phyloP scores from a whole-genome alignment of 2,888 invertebrate species.

The Dryadula phaetusa region DNA sequence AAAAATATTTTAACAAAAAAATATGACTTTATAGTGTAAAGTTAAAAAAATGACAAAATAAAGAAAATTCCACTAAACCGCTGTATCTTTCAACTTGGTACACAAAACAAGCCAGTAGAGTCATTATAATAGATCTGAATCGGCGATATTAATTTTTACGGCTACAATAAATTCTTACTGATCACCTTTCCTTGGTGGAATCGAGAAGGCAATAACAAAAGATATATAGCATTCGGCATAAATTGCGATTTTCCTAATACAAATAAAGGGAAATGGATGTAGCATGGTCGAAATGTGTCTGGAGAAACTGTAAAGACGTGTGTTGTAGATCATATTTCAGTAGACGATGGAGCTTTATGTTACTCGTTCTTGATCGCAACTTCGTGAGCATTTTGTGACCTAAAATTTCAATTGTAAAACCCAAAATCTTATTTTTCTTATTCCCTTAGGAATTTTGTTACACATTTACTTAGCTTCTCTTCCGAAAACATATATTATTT shows the following conservation, averaged over 20 bases:
- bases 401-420: too few relatives aligned
- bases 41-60: too few relatives aligned
- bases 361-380: too few relatives aligned
- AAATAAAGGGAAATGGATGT: neutral
- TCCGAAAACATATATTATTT: too few relatives aligned
- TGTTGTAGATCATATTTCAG: neutral
- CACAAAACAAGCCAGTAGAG: conserved; percentile 48
- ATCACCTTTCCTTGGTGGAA: conserved; percentile 52
- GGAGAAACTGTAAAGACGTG: neutral
- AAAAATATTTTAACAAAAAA: too few relatives aligned
- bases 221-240: conserved; percentile 43
- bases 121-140: conserved; percentile 70
- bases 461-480: too few relatives aligned
- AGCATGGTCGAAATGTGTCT: neutral
- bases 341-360: neutral
- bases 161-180: conserved; percentile 67
- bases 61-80: too few relatives aligned
- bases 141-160: conserved; percentile 70
- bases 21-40: too few relatives aligned
- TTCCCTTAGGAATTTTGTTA: too few relatives aligned
- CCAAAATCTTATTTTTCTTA: too few relatives aligned
- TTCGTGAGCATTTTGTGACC: too few relatives aligned
- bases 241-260: conserved; percentile 28
- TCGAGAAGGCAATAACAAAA: conserved; percentile 47
- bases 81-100: conserved; percentile 37